phyloP scores from a whole-genome alignment of 2,888 invertebrate species.

The Orthonevra nobilis region DNA sequence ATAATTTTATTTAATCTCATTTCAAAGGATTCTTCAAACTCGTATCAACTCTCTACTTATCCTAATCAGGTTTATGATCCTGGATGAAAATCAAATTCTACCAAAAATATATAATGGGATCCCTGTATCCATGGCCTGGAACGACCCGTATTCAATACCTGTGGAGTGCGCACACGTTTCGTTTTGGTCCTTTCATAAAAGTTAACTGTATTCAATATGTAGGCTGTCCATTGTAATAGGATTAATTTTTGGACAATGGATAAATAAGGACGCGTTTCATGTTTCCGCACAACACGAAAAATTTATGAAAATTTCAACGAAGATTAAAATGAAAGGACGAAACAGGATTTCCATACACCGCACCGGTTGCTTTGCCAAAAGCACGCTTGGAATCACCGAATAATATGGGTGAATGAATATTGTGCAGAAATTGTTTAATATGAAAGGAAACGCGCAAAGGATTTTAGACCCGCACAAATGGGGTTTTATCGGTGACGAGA shows the following conservation, averaged over 20 bases:
- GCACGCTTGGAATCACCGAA: slow-evolving; percentile 5
- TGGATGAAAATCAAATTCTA: background rate
- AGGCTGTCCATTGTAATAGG: slow-evolving; percentile 24
- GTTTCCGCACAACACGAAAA: slow-evolving; percentile 1
- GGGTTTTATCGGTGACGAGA: background rate
- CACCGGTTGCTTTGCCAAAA: slow-evolving; percentile 4
- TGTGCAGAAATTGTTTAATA: background rate
- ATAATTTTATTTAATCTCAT: slow-evolving; percentile 26
- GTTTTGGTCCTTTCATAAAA: background rate
- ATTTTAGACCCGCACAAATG: too few relatives aligned
- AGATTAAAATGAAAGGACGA: slow-evolving; percentile 34
- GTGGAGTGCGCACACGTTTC: background rate
- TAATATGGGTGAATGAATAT: slow-evolving; percentile 9
- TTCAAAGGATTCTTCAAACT: slow-evolving; percentile 8
- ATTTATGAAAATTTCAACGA: slow-evolving; percentile 52
- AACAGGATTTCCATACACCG: slow-evolving; percentile 9
- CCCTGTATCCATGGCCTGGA: too few relatives aligned
- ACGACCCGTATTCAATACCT: too few relatives aligned
- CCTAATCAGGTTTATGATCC: slow-evolving; percentile 17
- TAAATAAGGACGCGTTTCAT: slow-evolving; percentile 29
- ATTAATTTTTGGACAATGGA: slow-evolving; percentile 27
- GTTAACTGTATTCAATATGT: background rate
- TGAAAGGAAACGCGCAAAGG: background rate
- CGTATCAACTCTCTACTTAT: slow-evolving; percentile 8
- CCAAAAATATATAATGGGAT: background rate